phyloP scores from a whole-genome alignment of 2,113 vertebrate genomes.

The Castor canadensis region DNA sequence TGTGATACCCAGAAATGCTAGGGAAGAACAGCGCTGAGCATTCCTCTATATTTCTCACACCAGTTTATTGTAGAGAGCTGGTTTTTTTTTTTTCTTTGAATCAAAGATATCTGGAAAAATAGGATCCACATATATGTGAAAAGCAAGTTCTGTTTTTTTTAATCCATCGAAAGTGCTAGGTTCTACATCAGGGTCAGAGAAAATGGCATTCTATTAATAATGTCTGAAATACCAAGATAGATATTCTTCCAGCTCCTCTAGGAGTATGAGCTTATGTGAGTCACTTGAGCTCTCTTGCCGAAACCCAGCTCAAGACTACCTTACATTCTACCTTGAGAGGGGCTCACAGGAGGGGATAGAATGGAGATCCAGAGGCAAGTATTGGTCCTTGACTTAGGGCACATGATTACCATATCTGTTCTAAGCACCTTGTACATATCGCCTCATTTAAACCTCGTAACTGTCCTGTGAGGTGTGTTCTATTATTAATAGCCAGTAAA shows the following conservation, averaged over 20 bases:
- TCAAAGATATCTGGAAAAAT: background rate
- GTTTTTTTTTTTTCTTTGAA: background rate
- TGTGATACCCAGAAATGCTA: background rate
- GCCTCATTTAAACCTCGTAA: background rate
- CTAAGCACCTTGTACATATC: background rate
- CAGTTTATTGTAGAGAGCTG: background rate
- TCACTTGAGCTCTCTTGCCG: background rate
- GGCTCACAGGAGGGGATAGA: background rate
- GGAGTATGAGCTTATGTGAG: too few species aligned
- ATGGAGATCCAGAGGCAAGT: background rate
- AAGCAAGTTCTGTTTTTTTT: background rate
- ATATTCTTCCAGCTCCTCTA: background rate
- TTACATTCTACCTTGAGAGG: background rate
- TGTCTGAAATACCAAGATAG: background rate
- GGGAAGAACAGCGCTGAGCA: background rate
- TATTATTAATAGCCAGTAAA: background rate
- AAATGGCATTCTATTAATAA: background rate
- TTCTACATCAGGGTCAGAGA: constrained; percentile 20
- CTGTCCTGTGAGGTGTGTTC: background rate
- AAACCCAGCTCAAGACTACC: background rate
- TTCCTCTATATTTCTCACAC: background rate
- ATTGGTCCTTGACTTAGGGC: background rate
- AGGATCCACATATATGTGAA: background rate
- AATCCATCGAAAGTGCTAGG: background rate
- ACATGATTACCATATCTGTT: background rate